A percentile compares a stretch with the other conserved stretches of the same genome.
Conservation (phyloP, 2,113 vertebrate species). For the Bungarus multicinctus region DNA sequence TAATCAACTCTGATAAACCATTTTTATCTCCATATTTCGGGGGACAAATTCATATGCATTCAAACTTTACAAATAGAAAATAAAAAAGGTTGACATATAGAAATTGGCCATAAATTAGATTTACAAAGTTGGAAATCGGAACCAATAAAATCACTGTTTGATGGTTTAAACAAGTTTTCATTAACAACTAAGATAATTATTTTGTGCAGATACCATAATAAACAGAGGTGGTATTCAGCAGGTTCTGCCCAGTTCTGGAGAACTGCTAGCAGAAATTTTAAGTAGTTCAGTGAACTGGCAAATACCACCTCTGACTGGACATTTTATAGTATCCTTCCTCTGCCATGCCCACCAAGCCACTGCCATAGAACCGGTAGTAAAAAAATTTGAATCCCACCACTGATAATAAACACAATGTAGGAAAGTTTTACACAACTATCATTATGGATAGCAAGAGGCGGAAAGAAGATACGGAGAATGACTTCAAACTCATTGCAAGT, state of each 20-base stretch:
- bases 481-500: neutral
- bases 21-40: neutral
- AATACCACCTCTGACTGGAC: too few species aligned
- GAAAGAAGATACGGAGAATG: neutral
- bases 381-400: too few species aligned
- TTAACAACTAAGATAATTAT: neutral
- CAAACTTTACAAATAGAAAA: neutral
- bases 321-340: too few species aligned
- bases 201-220: neutral
- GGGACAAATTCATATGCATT: neutral
- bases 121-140: neutral
- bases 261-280: too few species aligned
- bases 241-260: too few species aligned
- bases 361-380: too few species aligned
- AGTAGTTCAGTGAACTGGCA: too few species aligned
- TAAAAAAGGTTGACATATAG: neutral
- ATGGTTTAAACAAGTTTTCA: neutral
- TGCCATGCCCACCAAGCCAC: too few species aligned
- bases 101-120: neutral
- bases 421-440: neutral
- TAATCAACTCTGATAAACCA: neutral
- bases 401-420: neutral
- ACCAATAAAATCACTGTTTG: neutral
- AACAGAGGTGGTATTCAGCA: neutral
- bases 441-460: neutral